Percentiles rank a stretch among this genome's conserved stretches.
phyloP scores from a whole-genome alignment of 2,888 invertebrate genomes.

The Acanthosepion pharaonis region DNA sequence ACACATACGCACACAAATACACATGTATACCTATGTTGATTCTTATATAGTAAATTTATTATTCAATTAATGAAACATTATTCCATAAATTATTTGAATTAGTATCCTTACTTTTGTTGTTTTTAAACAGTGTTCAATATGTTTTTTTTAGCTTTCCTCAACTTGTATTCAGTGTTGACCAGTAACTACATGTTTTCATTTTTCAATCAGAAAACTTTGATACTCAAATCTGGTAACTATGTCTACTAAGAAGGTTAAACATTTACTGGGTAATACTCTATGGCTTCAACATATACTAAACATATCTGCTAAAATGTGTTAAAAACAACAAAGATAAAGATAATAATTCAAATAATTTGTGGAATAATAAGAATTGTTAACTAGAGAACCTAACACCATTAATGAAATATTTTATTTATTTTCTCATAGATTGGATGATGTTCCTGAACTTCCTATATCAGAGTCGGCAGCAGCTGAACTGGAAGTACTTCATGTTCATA shows the following conservation, averaged over 20 bases:
- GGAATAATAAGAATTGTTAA: not conserved
- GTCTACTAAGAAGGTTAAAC: not conserved
- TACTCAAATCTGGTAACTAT: not conserved
- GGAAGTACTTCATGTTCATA: constrained; percentile 74
- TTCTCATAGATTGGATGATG: not conserved
- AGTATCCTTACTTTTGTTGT: no score
- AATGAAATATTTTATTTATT: not conserved
- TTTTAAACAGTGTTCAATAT: not conserved
- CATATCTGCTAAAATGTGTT: not conserved
- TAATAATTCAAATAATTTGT: not conserved
- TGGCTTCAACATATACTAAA: not conserved
- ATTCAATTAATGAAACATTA: no score
- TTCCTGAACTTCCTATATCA: constrained; percentile 54
- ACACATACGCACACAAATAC: no score
- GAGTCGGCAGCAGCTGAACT: constrained; percentile 70
- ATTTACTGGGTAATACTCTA: not conserved
- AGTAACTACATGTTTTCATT: not conserved
- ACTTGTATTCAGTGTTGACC: not conserved
- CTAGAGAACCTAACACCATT: not conserved
- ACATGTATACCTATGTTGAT: no score
- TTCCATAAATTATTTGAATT: no score
- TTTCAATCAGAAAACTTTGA: not conserved
- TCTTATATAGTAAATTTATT: no score
- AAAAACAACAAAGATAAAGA: not conserved
- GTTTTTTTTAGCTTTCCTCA: not conserved